Evolutionary conservation across 2,113 vertebrate genomes (phyloP).

Genomic region (Siniperca knerii): DNA sequence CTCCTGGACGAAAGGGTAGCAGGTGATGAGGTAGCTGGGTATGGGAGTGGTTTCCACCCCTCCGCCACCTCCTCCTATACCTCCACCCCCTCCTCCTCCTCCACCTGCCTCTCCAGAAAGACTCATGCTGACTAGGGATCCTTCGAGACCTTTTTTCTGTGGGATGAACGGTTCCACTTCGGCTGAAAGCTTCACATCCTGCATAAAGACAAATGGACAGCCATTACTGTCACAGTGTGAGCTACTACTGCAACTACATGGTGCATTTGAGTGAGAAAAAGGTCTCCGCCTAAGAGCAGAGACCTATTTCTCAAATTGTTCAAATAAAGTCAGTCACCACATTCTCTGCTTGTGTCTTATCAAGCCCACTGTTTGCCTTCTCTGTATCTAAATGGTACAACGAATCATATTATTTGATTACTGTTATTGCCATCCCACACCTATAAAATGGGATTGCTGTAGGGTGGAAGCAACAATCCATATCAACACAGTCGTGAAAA

Average conservation of each 20-base stretch:
- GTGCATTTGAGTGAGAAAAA: background rate
- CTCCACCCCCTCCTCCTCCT: conserved; percentile 84
- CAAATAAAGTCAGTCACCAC: background rate
- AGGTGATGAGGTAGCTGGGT: conserved; percentile 98
- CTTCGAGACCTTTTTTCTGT: conserved; percentile 95
- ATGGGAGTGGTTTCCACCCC: conserved; percentile 93
- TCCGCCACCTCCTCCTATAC: conserved; percentile 71
- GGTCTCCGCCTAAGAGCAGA: background rate
- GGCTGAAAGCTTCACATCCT: conserved; percentile 98
- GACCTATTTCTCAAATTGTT: background rate
- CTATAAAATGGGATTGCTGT: background rate
- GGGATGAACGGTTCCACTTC: conserved; percentile 99
- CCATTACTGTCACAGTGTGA: conserved; percentile 14
- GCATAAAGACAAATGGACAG: conserved; percentile 39
- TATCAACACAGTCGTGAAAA: background rate
- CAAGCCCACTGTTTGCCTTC: background rate
- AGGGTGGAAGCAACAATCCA: background rate
- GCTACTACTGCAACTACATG: background rate
- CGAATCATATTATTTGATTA: background rate
- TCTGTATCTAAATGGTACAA: background rate
- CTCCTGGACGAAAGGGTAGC: conserved; percentile 98
- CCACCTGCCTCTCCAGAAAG: conserved; percentile 89
- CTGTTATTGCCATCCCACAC: background rate
- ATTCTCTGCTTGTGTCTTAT: background rate
- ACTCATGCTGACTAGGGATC: conserved; percentile 92